Evolutionary conservation across 2,113 vertebrate species (phyloP).

Genomic region (Rallus limicola): DNA sequence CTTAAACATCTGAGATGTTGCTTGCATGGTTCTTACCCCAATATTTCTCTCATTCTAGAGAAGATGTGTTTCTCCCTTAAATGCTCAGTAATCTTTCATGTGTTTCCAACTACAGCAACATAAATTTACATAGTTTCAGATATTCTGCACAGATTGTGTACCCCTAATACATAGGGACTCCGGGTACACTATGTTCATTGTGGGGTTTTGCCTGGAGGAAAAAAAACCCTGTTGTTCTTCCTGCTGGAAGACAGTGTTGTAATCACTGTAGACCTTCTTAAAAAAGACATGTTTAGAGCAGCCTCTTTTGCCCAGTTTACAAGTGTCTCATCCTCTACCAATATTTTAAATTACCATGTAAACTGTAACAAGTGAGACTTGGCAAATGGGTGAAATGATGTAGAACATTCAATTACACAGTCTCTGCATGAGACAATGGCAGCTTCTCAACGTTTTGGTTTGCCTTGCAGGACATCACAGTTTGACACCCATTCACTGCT

Average conservation of each 20-base stretch:
- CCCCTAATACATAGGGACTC: rapidly evolving
- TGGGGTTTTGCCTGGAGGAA: neutral
- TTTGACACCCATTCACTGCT: neutral
- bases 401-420: conserved; percentile 25
- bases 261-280: neutral
- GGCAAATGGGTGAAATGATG: neutral
- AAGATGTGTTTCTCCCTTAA: neutral
- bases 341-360: neutral
- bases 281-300: neutral
- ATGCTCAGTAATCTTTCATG: neutral
- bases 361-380: neutral
- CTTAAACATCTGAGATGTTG: neutral
- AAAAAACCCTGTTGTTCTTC: neutral
- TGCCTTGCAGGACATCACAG: neutral
- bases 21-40: neutral
- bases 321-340: neutral
- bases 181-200: neutral
- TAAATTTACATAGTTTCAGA: neutral
- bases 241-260: neutral
- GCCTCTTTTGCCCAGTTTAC: neutral
- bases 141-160: neutral
- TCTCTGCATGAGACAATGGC: neutral
- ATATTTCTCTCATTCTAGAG: neutral
- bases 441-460: neutral
- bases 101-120: neutral